Evolutionary conservation across 2,113 vertebrate genomes (phyloP).

Genomic region (Crotophaga sulcirostris): DNA sequence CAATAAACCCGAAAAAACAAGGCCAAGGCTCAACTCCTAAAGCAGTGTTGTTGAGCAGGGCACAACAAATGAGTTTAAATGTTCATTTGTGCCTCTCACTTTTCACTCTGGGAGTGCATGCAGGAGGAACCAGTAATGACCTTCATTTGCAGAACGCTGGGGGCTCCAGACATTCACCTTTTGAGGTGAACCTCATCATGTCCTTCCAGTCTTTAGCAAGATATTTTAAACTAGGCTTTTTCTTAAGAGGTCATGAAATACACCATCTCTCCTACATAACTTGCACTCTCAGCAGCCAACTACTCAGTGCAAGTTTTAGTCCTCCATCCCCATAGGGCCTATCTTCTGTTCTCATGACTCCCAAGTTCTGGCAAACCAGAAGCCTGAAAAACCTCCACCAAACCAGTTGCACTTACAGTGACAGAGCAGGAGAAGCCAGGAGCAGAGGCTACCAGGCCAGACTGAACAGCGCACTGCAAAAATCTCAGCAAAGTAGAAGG

Average conservation of each 20-base stretch:
- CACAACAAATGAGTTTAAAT: neutral
- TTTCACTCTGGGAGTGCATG: neutral
- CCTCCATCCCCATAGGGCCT: neutral
- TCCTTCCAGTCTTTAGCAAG: neutral
- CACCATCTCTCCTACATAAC: neutral
- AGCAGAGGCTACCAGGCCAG: neutral
- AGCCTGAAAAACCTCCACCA: neutral
- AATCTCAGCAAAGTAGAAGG: neutral
- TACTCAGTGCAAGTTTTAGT: neutral
- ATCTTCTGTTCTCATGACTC: neutral
- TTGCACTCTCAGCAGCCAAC: neutral
- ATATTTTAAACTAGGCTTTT: neutral
- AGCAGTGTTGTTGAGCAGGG: neutral
- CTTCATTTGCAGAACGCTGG: neutral
- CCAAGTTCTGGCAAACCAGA: neutral
- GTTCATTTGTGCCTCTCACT: neutral
- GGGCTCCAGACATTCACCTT: neutral
- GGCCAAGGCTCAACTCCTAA: neutral
- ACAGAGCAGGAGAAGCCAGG: neutral
- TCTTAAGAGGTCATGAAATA: neutral
- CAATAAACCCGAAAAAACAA: neutral
- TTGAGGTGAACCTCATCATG: neutral
- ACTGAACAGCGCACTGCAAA: neutral
- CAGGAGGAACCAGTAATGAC: neutral
- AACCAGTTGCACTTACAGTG: fast-evolving